Conservation (phyloP, 2,888 invertebrate genomes). For the Clivina fossor region DNA sequence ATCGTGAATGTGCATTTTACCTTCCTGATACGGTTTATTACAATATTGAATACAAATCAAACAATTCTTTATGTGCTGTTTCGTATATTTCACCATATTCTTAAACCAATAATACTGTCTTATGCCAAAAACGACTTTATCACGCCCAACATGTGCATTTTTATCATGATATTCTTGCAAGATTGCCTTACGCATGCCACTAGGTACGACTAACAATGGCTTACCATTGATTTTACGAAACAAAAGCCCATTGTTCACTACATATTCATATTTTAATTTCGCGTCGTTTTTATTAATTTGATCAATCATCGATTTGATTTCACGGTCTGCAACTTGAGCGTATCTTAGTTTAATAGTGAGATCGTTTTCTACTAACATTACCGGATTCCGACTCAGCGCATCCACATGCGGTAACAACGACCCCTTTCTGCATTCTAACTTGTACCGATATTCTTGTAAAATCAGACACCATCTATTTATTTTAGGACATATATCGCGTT, state of each 20-base stretch:
- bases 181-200: background rate
- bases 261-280: constrained; percentile 1
- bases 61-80: constrained; percentile 13
- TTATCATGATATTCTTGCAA: constrained; percentile 2
- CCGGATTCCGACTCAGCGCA: too few relatives aligned
- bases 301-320: too few relatives aligned
- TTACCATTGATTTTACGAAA: background rate
- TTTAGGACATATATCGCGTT: too few relatives aligned
- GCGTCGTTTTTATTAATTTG: too few relatives aligned
- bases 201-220: constrained; percentile 2
- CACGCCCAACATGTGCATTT: constrained; percentile 3
- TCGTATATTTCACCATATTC: constrained; percentile 2
- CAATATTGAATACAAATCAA: constrained; percentile 4
- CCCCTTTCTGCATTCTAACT: too few relatives aligned
- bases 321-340: too few relatives aligned
- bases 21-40: constrained; percentile 43
- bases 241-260: constrained; percentile 3
- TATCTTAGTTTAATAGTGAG: too few relatives aligned
- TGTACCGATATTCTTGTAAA: too few relatives aligned
- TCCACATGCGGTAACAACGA: too few relatives aligned
- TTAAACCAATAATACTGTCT: constrained; percentile 2
- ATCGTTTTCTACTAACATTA: too few relatives aligned
- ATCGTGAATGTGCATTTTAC: constrained; percentile 46
- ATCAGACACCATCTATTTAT: too few relatives aligned
- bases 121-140: background rate